phyloP scores from a whole-genome alignment of 2,888 invertebrate genomes.

The Cheilosia variabilis region DNA sequence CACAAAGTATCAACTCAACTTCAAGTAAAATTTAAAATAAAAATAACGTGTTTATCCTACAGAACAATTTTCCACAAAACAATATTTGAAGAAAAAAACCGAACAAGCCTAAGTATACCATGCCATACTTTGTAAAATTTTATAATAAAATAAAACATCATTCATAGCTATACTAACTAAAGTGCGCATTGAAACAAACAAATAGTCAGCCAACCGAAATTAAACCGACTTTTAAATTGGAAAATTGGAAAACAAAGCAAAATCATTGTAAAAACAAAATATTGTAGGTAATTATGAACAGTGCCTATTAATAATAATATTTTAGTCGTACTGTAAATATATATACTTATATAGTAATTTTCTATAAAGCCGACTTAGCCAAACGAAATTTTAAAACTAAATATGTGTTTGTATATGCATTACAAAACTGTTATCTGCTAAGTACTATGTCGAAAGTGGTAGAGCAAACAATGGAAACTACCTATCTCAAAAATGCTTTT shows the following conservation, averaged over 20 bases:
- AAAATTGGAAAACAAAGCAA: neutral
- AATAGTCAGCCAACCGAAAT: conserved; percentile 8
- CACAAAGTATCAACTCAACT: conserved; percentile 12
- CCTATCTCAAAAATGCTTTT: conserved; percentile 52
- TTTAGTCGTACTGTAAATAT: conserved; percentile 43
- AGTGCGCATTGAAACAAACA: conserved; percentile 28
- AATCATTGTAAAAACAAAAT: conserved; percentile 51
- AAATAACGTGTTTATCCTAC: conserved; percentile 14
- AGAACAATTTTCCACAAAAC: conserved; percentile 13
- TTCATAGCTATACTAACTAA: conserved; percentile 31
- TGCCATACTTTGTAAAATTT: conserved; percentile 41
- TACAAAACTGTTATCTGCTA: conserved; percentile 16
- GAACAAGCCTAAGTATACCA: conserved; percentile 61
- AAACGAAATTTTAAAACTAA: conserved; percentile 9
- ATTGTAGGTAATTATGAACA: conserved; percentile 72
- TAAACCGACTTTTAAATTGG: conserved; percentile 2
- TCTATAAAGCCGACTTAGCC: conserved; percentile 39
- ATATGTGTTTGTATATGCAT: neutral
- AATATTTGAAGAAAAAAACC: conserved; percentile 8
- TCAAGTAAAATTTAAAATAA: conserved; percentile 2
- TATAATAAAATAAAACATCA: conserved; percentile 31
- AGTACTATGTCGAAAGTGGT: conserved; percentile 1
- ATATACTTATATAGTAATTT: conserved; percentile 30
- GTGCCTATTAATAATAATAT: conserved; percentile 65
- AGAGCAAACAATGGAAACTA: conserved; percentile 9